Evolutionary conservation across 2,797 vertebrate genomes (phyloP).

Genomic region (Borostomias antarcticus): DNA sequence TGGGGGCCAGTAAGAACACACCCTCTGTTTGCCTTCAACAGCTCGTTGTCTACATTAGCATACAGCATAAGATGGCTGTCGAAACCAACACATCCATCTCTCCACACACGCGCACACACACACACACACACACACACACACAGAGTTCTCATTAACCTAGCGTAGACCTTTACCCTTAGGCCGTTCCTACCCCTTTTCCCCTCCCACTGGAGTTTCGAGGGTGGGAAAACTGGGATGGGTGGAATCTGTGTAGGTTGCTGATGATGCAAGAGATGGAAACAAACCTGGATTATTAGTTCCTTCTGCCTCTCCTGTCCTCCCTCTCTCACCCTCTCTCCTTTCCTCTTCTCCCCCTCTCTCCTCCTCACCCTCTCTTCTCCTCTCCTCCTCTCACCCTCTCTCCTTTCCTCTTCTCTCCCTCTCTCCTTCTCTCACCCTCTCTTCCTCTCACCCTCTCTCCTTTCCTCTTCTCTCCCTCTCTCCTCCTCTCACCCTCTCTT

Average conservation of each 20-base stretch:
- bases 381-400: background rate
- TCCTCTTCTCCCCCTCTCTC: no score
- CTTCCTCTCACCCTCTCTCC: slow-evolving; percentile 16
- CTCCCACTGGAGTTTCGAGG: no score
- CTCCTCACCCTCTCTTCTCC: no score
- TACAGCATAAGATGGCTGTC: background rate
- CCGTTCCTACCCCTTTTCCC: background rate
- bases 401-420: background rate
- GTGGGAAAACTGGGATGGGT: background rate
- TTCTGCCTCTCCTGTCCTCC: background rate
- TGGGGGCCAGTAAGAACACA: background rate
- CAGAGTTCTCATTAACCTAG: background rate
- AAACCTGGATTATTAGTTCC: background rate
- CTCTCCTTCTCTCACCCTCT: slow-evolving; percentile 15
- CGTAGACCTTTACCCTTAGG: background rate
- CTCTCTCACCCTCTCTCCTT: no score
- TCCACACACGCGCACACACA: no score
- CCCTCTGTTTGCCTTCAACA: background rate
- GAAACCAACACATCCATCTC: no score
- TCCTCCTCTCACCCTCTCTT: background rate
- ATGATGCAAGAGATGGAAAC: background rate
- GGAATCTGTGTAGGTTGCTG: background rate
- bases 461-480: no score
- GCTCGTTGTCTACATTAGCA: background rate
- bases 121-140: no score